phyloP scores from a whole-genome alignment of 2,797 vertebrate species.

The Melanotaenia boesemani region DNA sequence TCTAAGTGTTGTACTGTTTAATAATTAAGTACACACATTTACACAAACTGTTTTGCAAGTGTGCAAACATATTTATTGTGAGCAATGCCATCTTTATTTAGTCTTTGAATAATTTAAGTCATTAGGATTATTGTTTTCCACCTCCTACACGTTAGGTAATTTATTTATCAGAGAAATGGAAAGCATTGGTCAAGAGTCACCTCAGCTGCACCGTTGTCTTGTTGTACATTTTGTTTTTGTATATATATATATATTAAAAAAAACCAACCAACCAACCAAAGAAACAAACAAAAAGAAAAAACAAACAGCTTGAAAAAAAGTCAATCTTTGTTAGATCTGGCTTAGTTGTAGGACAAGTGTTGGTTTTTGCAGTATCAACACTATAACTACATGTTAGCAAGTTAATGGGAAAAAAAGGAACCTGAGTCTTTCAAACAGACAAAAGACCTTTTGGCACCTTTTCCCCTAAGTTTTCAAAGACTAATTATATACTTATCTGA shows the following conservation, averaged over 20 bases:
- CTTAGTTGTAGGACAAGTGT: not conserved
- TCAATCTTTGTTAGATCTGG: not conserved
- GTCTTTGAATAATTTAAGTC: slow-evolving; percentile 14
- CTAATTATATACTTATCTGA: not conserved
- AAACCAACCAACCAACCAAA: slow-evolving; percentile 6
- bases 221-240: not conserved
- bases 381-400: not conserved
- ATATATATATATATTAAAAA: not conserved
- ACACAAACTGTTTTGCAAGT: slow-evolving; percentile 2
- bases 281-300: not conserved
- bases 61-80: slow-evolving; percentile 11
- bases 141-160: not conserved
- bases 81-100: not conserved
- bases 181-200: not conserved
- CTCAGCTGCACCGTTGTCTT: slow-evolving; percentile 1
- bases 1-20: slow-evolving; percentile 1
- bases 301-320: not conserved
- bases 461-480: not conserved
- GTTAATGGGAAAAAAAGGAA: not conserved
- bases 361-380: not conserved
- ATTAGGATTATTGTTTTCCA: slow-evolving; percentile 15
- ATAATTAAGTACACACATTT: slow-evolving; percentile 12
- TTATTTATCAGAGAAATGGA: slow-evolving; percentile 5
- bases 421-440: not conserved
- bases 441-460: not conserved